Percentiles rank a stretch among this genome's conserved stretches.
These are phyloP conservation scores for Sarotherodon lohbergeri DNA, from an alignment of 2,113 vertebrate genomes.

Conservation along the genomic window DNA sequence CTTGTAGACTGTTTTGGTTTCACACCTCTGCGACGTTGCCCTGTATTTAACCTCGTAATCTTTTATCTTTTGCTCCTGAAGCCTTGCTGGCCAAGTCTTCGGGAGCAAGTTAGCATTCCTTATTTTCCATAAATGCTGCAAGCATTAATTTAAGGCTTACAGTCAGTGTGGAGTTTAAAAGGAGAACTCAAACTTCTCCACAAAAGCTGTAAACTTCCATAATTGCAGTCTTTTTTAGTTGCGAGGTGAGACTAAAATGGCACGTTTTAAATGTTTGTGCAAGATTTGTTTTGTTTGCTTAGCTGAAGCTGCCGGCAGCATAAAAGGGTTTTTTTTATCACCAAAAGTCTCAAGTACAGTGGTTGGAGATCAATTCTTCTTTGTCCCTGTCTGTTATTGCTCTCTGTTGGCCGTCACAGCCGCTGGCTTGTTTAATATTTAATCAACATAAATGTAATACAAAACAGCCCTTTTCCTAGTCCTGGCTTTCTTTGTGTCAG, in stretches of 20 bases:
- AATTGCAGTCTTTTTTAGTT: neutral
- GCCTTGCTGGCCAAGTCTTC: slow-evolving; percentile 59
- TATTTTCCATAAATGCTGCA: neutral
- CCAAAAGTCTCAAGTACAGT: neutral
- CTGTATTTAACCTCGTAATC: neutral
- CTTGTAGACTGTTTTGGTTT: neutral
- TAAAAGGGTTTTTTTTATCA: neutral
- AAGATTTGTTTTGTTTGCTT: neutral
- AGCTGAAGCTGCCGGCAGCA: neutral
- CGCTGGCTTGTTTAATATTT: slow-evolving; percentile 15
- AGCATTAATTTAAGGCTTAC: neutral
- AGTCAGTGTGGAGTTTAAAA: neutral
- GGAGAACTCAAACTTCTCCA: neutral
- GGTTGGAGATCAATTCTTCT: neutral
- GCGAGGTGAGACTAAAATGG: neutral
- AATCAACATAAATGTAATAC: slow-evolving; percentile 1
- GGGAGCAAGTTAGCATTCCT: neutral
- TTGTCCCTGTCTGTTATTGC: neutral
- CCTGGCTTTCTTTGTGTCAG: neutral
- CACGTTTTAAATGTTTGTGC: neutral
- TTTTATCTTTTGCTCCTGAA: neutral
- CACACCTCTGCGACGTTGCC: neutral
- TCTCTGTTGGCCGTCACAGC: neutral
- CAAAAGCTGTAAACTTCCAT: neutral
- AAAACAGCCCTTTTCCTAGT: neutral